phyloP scores from a whole-genome alignment of 2,113 vertebrate genomes.

The Marcusenius ussheri region DNA sequence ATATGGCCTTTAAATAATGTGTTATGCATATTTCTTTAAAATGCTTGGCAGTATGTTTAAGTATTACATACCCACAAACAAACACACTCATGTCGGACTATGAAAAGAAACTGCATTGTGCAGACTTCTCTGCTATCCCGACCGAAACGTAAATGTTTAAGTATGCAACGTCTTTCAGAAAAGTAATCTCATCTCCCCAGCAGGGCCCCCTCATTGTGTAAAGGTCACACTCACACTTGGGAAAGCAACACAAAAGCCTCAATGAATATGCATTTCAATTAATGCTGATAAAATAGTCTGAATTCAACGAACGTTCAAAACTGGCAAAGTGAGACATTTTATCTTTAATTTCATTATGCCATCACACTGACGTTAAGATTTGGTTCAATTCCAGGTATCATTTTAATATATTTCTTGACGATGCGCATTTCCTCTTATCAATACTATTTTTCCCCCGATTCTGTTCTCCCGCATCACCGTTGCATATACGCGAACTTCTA shows the following conservation, averaged over 20 bases:
- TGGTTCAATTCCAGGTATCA: not conserved
- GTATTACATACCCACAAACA: not conserved
- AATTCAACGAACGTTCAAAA: not conserved
- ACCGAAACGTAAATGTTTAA: constrained; percentile 33
- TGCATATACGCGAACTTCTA: not conserved
- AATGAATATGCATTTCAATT: constrained; percentile 49
- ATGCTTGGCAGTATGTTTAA: not conserved
- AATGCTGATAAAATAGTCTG: constrained; percentile 33
- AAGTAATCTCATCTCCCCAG: constrained; percentile 13
- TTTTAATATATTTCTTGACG: not conserved
- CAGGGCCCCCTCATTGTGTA: constrained; percentile 37
- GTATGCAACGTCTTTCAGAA: constrained; percentile 34
- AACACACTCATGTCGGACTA: not conserved
- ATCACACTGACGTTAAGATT: not conserved
- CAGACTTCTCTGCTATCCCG: not conserved
- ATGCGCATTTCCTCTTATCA: not conserved
- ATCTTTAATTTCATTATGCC: not conserved
- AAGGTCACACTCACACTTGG: constrained; percentile 41
- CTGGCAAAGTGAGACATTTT: not conserved
- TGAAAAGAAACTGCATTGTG: constrained; percentile 4
- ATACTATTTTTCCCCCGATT: not conserved
- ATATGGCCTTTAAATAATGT: not conserved
- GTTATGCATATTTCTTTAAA: not conserved
- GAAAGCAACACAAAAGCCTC: constrained; percentile 30
- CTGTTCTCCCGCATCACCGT: not conserved